Base-by-base conservation (phyloP, 35 echinoderm and acorn worm species). In the Apostichopus japonicus region DNA sequence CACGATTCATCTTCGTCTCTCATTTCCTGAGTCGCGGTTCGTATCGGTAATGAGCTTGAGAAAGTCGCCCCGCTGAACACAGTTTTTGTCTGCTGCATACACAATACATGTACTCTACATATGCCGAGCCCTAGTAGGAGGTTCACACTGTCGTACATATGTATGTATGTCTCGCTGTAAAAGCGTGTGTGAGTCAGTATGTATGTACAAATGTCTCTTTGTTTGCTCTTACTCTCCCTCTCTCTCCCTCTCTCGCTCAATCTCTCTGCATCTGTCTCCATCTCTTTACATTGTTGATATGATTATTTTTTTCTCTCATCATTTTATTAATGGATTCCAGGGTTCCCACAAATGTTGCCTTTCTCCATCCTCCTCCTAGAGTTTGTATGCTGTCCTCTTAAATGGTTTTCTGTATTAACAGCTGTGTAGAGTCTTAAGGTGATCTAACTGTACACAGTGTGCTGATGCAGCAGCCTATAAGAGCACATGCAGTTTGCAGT, bases 381-480 rank as follows among this genome's bases (percentile, higher is more conserved):
- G 33, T 44, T 44, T 44, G 33, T 44, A 44, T 44, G 4, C 33
- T 61, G 16, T 75, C 14, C 71, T 75, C 71, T 23, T 75, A 75
- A 75, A 44, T 44, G 15, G 71, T 14, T 75, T 75, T 75, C 71
- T 75, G 71, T 75, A 75, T 75, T 75, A n/a, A 75, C 71, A 75
- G 71, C 14, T 75, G 71, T 75, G n/a, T 75, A 75, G 71, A 75
- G 57, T 44, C 33, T 44, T 44, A 44, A 44, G 33, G 33, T 44
- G 33, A 44, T 44, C 33, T 44, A 44, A 44, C 33, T 44, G 33
- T 44, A 44, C 33, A 44, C 33, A 44, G 33, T 44, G 33, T 27
- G 33, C 33, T 44, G 33, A 44, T 44, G 33, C 33, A 44, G 13
- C 8, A 61, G 57, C 57, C 57, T 61, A 61, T 61, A 61, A 0